Evolutionary conservation across 2,888 invertebrate genomes (phyloP), one percentile per base, ranked within the genome.

Genomic region (Phaedon cochleariae): DNA sequence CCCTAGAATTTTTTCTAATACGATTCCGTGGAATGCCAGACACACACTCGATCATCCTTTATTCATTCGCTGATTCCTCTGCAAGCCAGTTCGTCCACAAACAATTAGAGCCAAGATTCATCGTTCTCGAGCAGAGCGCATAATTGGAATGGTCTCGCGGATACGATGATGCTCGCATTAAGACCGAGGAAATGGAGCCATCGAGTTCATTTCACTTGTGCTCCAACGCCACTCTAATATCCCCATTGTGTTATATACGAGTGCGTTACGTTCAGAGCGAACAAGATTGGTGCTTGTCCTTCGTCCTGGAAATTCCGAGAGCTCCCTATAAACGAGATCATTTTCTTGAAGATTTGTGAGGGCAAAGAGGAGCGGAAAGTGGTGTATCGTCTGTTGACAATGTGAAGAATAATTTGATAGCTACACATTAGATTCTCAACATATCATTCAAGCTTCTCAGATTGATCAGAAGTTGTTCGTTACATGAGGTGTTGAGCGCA

Each of bases 81-180:
- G 34, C 21, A 49, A 59, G 52, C 62, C 64, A 49, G 59, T 55
- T 48, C 46, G 48, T 68, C 59, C 57, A 29, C 64, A 73, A 75
- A 75, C 74, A 74, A 77, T 76, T 78, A 77, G 74, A 74, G 59
- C 70, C 71, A 76, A 77, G 78, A 78, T 77, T 76, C 78, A 77
- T 75, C 62, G 74, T 70, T 64, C 61, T 71, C 66, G 75, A 72
- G 75, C 72, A 70, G 76, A 69, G 74, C 74, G 75, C 75, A 76
- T 78, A 78, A 78, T 78, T 76, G 76, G 75, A 77, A 76, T 71
- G 73, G 75, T 70, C 73, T 68, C 74, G 68, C 64, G 63, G 67
- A 54, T 41, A 54, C 66, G 53, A 49, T 61, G 65, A 54, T 63
- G 49, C 51, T 37, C 17, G 60, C 20, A 59, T 65, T 31, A 58